Conservation (phyloP, 1,140 invertebrate species). For the Meloidogyne exigua region DNA sequence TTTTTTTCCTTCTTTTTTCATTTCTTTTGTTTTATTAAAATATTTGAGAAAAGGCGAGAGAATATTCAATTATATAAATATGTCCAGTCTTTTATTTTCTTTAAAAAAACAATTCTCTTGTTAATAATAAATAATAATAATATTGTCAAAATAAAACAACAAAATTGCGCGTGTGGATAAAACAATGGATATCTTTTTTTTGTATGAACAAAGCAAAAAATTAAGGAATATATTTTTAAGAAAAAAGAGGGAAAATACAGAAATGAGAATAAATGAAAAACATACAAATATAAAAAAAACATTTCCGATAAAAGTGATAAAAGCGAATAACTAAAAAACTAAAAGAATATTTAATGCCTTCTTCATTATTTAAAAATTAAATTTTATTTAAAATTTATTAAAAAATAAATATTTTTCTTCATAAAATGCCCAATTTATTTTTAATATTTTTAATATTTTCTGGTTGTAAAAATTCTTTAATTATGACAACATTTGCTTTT, state of each 20-base stretch:
- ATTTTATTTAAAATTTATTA: too few species aligned
- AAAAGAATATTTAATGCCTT: too few species aligned
- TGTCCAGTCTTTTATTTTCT: background rate
- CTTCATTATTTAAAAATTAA: too few species aligned
- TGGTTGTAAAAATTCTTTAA: too few species aligned
- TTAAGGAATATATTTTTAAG: background rate
- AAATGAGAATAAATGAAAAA: background rate
- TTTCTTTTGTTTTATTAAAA: too few species aligned
- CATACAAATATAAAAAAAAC: too few species aligned
- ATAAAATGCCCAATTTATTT: too few species aligned
- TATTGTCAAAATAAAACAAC: background rate
- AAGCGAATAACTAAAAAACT: too few species aligned
- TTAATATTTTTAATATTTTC: too few species aligned
- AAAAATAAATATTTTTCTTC: too few species aligned
- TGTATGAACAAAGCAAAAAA: background rate
- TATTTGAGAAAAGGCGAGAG: background rate
- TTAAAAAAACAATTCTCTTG: background rate
- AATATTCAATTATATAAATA: background rate
- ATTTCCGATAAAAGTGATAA: too few species aligned
- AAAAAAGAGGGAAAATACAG: background rate
- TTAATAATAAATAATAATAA: background rate
- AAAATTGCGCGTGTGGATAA: background rate
- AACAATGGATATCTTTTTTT: background rate
- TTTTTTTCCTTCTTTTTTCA: too few species aligned
- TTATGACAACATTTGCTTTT: background rate